Base-by-base conservation (phyloP, 2,113 vertebrate species). In the Ctenomys sociabilis region DNA sequence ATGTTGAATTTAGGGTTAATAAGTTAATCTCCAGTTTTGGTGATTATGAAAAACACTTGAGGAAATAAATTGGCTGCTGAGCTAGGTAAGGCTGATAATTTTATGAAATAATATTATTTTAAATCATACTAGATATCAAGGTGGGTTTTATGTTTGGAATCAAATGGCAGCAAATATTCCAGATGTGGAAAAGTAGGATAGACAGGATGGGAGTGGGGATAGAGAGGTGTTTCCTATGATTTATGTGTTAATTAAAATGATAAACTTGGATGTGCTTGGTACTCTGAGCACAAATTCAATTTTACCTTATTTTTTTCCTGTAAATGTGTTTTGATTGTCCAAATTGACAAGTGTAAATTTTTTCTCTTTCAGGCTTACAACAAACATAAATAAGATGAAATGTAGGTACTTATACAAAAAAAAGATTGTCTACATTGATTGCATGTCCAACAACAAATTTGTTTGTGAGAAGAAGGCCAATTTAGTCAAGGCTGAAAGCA, bases 361-460 rank as follows among this genome's bases (percentile, higher is more conserved):
- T 54, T 59, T 66, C 21, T 91, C n/a, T 95, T 96, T 77, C 24
- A 97, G 97, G 95, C 49, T 32, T 70, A 63, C 5, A 80, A 0
- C 12, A 83, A 94, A 66, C 6, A n/a, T 0, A 24, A 37, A 1
- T 19, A 0, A 0, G 0, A 57, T 2, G 0, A 8, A n/a, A 54
- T 97, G 97, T 77, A 57, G 89, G 13, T 85, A 21, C 32, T 0
- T 59, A 78, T 0, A 0, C 0, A 0, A 0, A 0, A 0, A 0
- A 0, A 0, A 0, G 24, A 0, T 91, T 87, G 4, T 0, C 16
- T 73, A 59, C 30, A 0, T 0, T 6, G 0, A 0, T 0, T 97
- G 97, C 9, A 49, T 0, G 43, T 0, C 0, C 0, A 0, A 0
- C 21, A 13, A 1, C 0, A 0, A 0, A 0, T 0, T 5, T 32